Evolutionary conservation across 2,797 vertebrate genomes (phyloP), one percentile per base, ranked within the genome.

Genomic region (Neolamprologus multifasciatus): DNA sequence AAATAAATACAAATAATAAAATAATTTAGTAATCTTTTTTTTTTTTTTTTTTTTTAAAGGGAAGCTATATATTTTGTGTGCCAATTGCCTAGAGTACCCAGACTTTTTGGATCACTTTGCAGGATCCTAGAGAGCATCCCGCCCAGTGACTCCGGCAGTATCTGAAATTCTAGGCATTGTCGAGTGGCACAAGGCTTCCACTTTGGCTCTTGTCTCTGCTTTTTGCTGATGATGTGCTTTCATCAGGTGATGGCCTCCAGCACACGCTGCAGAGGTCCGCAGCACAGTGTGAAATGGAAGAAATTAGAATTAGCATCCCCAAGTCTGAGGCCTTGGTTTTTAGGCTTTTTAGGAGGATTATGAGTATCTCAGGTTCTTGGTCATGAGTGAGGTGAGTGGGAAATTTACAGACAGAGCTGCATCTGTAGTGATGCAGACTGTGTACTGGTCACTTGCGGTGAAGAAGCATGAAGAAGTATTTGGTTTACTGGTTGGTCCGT

Each of bases 401-500:
- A 31, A 10, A 59, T 59, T 59, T 29, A 57, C 26, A 57, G 55
- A 59, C 8, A 59, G 54, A 57, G 59, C 31, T 64, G 9, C 31
- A 36, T n/a, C 10, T 64, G 59, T 64, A 64, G 59, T 64, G 17
- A 36, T 64, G 10, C 17, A 12, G 31, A 64, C 31, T 64, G 31
- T n/a, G 31, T 64, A 64, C 31, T 64, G 59, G 31, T 64, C 17
- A 33, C 31, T n/a, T 64, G 59, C 4, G 2, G 6, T 36, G 59
- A 64, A 36, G 59, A n/a, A 62, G 17, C 59, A n/a, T 12, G 59
- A 64, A 64, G 19, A 64, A 64, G 59, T 19, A 36, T 8, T n/a
- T 36, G 10, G 19, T 64, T n/a, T 36, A 64, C 59, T 64, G 59
- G 62, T 38, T 0, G 5, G 33, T 67, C 19, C 0, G 1, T 1